A percentile compares a stretch with the other conserved stretches of the same genome.
Evolutionary conservation across 2,888 invertebrate species (phyloP).

Genomic region (Mactromeris polynyma): DNA sequence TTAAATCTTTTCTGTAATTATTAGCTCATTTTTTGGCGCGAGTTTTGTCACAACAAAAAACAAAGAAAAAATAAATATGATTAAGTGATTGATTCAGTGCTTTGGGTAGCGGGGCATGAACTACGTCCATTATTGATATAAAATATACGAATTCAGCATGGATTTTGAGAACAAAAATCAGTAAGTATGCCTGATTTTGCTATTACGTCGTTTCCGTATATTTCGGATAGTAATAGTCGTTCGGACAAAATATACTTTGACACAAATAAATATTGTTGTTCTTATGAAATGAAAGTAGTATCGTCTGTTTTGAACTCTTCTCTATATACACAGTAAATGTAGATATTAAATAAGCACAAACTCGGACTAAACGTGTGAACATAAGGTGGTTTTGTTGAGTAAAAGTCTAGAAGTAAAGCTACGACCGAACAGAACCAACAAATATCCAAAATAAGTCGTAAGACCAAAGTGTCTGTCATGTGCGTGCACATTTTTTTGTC

Average conservation of each 20-base stretch:
- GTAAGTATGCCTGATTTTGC: background rate
- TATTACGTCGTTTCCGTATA: background rate
- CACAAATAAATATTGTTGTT: background rate
- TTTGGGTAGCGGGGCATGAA: background rate
- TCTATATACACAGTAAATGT: too few relatives aligned
- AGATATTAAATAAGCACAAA: too few relatives aligned
- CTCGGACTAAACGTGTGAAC: too few relatives aligned
- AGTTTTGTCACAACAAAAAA: conserved; percentile 36
- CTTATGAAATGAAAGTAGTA: too few relatives aligned
- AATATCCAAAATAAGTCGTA: too few relatives aligned
- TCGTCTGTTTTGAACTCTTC: too few relatives aligned
- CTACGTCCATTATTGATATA: background rate
- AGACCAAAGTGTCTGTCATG: too few relatives aligned
- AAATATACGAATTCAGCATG: background rate
- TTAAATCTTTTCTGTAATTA: background rate
- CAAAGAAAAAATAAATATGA: background rate
- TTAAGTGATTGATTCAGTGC: background rate
- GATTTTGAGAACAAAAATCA: background rate
- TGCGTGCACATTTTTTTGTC: too few relatives aligned
- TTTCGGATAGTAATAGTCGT: background rate
- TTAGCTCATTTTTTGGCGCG: conserved; percentile 32
- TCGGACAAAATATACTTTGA: background rate
- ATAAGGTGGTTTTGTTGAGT: too few relatives aligned
- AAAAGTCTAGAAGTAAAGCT: too few relatives aligned
- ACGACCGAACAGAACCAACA: too few relatives aligned